Evolutionary conservation across 2,888 invertebrate species (phyloP), one percentile per base, ranked within the genome.

Genomic region (Harmothoe impar): DNA sequence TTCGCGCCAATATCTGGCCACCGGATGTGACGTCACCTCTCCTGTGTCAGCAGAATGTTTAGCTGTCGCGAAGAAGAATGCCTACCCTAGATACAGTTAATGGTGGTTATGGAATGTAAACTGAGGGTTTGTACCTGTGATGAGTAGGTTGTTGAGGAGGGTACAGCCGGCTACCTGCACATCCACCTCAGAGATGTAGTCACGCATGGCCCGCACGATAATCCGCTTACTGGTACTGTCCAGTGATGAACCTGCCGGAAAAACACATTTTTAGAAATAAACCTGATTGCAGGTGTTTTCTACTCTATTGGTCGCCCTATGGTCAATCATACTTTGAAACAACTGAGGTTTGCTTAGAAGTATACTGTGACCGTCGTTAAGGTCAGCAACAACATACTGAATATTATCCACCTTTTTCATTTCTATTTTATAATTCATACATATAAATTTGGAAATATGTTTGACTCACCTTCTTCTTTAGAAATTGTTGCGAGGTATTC

Each of bases 181-280:
- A 10, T 94, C 93, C 85, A 92, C 91, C 90, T 94, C 93, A 51
- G 91, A 91, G 54, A 94, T 92, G 92, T 95, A 94, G 90, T 94
- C 94, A 91, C 93, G 93, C 95, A 95, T 95, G 89, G 94, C 94
- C 89, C 93, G 92, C 31, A 94, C 93, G 90, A 95, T 92, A 89
- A 95, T 92, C 72, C 93, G 93, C 92, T 95, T 95, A 62, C 94
- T 91, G 0, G 52, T 93, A 52, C 91, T 93, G 77, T 91, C 90
- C 62, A 92, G 10, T 23, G 84, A 35, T 20, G n/a, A 35, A 23
- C 84, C 84, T 84, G 43, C 20, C 5, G 43, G 10, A 43, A 10
- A n/a, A n/a, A n/a, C n/a, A n/a, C n/a, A n/a, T n/a, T n/a, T n/a
- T 17, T 17, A 15, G 20, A 56, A 17, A 20, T 56, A 56, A 56